Conservation (phyloP, 1,140 invertebrate species). For the Lepidotrigona ventralis region DNA sequence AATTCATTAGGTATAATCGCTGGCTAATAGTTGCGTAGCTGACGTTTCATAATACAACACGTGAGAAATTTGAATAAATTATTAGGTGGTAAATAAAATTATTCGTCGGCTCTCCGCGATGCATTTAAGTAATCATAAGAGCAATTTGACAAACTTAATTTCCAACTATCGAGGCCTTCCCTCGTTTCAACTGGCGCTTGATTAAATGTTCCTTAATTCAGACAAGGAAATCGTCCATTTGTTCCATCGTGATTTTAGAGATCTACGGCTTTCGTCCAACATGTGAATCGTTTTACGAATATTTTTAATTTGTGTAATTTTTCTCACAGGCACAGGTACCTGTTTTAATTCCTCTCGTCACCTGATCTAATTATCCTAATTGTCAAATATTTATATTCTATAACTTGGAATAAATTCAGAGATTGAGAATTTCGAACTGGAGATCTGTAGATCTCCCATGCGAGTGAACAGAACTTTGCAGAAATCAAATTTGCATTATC, state of each 20-base stretch:
- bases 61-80: not conserved
- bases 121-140: not conserved
- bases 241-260: not conserved
- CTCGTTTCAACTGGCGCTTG: not conserved
- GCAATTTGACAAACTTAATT: slow-evolving; percentile 18
- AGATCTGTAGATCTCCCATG: not conserved
- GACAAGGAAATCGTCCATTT: slow-evolving; percentile 26
- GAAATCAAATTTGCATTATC: too few species aligned
- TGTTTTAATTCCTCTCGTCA: not conserved
- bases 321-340: too few species aligned
- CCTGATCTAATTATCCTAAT: too few species aligned
- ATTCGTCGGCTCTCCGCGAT: not conserved
- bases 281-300: not conserved
- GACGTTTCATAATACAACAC: not conserved
- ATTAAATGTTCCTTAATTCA: slow-evolving; percentile 30
- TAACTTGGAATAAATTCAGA: not conserved
- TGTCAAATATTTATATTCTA: too few species aligned
- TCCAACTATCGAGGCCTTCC: not conserved
- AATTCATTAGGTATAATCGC: not conserved
- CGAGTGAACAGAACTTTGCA: not conserved
- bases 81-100: not conserved
- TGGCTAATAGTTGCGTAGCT: not conserved
- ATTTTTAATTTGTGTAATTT: not conserved
- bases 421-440: not conserved
- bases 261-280: not conserved